These are phyloP conservation scores for Lepidurus apus DNA, from an alignment of 1,140 invertebrate genomes.

Conservation along the genomic window DNA sequence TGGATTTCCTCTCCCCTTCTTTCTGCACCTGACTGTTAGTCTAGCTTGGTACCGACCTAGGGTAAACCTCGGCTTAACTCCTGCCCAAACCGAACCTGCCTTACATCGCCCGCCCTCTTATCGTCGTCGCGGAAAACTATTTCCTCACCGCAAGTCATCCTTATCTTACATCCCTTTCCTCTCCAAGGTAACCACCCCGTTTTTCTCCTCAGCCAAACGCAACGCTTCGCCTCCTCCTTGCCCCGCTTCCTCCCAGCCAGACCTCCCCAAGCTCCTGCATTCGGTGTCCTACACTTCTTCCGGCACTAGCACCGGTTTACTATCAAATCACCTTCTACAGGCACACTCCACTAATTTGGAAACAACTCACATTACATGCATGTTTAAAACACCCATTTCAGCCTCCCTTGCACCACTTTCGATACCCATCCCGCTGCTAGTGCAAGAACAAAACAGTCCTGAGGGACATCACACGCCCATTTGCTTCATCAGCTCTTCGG, in stretches of 20 bases:
- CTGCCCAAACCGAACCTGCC: conserved; percentile 32
- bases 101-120: conserved; percentile 19
- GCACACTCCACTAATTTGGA: conserved; percentile 29
- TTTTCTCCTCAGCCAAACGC: not conserved
- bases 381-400: not conserved
- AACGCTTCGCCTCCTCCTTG: not conserved
- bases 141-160: conserved; percentile 24
- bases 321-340: not conserved
- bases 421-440: not conserved
- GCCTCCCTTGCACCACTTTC: conserved; percentile 10
- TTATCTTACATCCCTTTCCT: conserved; percentile 27
- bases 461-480: not conserved
- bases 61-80: conserved; percentile 23
- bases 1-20: conserved; percentile 31
- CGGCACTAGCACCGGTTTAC: not conserved
- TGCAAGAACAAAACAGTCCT: not conserved
- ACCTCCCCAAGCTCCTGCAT: not conserved
- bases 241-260: not conserved
- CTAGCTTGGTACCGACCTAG: not conserved
- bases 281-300: not conserved
- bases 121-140: conserved; percentile 27
- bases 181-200: not conserved
- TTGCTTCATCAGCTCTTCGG: conserved; percentile 31
- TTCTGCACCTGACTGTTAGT: not conserved
- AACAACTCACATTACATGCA: conserved; percentile 25